phyloP scores from a whole-genome alignment of 2,888 invertebrate species.

The Drosophila picticornis region DNA sequence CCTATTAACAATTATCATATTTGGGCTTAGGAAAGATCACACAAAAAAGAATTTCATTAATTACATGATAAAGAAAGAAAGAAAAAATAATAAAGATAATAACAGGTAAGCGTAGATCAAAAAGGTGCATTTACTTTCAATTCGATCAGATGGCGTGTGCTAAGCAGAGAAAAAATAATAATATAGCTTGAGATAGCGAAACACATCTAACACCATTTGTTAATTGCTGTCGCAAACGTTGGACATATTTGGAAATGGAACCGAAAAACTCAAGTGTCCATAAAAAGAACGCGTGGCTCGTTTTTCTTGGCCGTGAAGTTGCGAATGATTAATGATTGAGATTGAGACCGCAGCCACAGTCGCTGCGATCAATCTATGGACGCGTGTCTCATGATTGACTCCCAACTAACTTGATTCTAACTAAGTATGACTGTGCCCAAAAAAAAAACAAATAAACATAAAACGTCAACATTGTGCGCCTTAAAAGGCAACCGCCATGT shows the following conservation, averaged over 20 bases:
- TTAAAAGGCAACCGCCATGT: conserved; percentile 57
- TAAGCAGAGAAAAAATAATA: conserved; percentile 7
- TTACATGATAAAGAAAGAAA: conserved; percentile 46
- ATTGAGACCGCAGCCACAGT: conserved; percentile 19
- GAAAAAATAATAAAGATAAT: conserved; percentile 52
- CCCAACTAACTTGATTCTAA: conserved; percentile 38
- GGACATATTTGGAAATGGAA: conserved; percentile 48
- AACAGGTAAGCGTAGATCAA: conserved; percentile 34
- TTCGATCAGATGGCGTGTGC: conserved; percentile 55
- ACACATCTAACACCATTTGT: conserved; percentile 60
- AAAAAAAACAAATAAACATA: conserved; percentile 16
- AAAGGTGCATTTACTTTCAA: conserved; percentile 66
- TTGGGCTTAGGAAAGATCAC: conserved; percentile 38
- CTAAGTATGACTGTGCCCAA: conserved; percentile 54
- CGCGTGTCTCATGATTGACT: conserved; percentile 42
- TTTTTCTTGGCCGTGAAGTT: conserved; percentile 60
- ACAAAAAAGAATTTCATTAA: conserved; percentile 59
- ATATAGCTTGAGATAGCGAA: conserved; percentile 4
- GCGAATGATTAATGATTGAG: conserved; percentile 61
- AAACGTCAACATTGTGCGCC: conserved; percentile 36
- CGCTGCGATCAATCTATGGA: conserved; percentile 41
- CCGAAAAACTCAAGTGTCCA: conserved; percentile 39
- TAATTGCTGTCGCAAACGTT: conserved; percentile 43
- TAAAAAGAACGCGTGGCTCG: conserved; percentile 50
- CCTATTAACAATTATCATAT: conserved; percentile 47